Conservation (phyloP, 2,113 vertebrate genomes). For the Calidris pygmaea region DNA sequence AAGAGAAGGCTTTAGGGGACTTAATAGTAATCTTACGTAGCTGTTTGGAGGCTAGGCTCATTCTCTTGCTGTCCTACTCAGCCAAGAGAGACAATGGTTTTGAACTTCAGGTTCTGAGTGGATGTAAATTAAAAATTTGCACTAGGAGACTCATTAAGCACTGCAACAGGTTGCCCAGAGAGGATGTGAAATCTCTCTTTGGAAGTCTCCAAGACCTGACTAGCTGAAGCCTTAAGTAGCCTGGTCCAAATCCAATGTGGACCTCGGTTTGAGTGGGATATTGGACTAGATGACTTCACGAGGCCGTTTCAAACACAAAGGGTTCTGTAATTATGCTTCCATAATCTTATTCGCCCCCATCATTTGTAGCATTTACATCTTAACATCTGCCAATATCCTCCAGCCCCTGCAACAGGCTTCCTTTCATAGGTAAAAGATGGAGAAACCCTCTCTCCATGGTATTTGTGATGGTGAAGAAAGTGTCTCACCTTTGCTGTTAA, state of each 20-base stretch:
- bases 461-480: background rate
- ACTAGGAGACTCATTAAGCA: background rate
- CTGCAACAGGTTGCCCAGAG: background rate
- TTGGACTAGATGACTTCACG: background rate
- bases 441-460: background rate
- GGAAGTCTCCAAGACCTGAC: background rate
- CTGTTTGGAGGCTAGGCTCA: background rate
- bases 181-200: background rate
- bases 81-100: background rate
- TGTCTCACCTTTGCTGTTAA: background rate
- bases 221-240: background rate
- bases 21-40: rapidly evolving
- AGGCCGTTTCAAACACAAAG: background rate
- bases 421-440: background rate
- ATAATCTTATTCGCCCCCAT: background rate
- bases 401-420: background rate
- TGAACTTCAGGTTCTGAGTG: background rate
- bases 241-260: background rate
- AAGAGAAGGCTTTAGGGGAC: background rate
- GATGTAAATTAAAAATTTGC: background rate
- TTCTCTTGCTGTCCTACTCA: background rate
- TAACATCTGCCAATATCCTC: background rate
- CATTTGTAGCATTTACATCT: background rate
- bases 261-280: background rate
- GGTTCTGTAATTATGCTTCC: background rate